Percentiles rank a stretch among this genome's conserved stretches.
These are phyloP conservation scores for Eupithecia subumbrata DNA, from an alignment of 2,888 invertebrate species.

Conservation along the genomic window DNA sequence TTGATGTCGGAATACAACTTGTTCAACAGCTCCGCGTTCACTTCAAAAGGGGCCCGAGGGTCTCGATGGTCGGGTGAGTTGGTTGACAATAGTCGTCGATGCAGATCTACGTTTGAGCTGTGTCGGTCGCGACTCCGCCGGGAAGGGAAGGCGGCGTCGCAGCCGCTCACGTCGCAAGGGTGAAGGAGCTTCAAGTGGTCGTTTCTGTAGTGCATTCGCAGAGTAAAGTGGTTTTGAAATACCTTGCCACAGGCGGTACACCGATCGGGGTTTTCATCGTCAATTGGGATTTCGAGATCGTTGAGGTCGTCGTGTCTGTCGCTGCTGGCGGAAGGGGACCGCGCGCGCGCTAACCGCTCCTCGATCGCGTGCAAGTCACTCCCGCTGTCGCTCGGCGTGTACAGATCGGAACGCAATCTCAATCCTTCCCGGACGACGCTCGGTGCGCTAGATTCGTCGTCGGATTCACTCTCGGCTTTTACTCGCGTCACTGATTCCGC, in stretches of 20 bases:
- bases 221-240: slow-evolving; percentile 95
- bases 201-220: slow-evolving; percentile 95
- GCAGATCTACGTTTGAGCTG: slow-evolving; percentile 83
- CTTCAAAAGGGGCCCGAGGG: slow-evolving; percentile 82
- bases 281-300: slow-evolving; percentile 91
- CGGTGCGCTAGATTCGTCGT: slow-evolving; percentile 78
- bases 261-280: slow-evolving; percentile 93
- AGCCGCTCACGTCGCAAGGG: slow-evolving; percentile 94
- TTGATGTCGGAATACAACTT: slow-evolving; percentile 91
- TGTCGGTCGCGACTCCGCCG: slow-evolving; percentile 87
- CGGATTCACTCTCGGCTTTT: slow-evolving; percentile 81
- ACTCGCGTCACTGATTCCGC: slow-evolving; percentile 72
- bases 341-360: slow-evolving; percentile 80
- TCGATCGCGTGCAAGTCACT: slow-evolving; percentile 81
- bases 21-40: slow-evolving; percentile 92
- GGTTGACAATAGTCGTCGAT: slow-evolving; percentile 80
- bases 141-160: slow-evolving; percentile 95
- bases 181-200: slow-evolving; percentile 95
- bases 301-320: slow-evolving; percentile 76
- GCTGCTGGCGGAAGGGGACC: slow-evolving; percentile 76
- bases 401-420: slow-evolving; percentile 74
- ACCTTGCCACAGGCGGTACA: slow-evolving; percentile 94
- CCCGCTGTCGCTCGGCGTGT: slow-evolving; percentile 81
- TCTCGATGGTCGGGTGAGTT: slow-evolving; percentile 80
- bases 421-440: slow-evolving; percentile 79